Base-by-base conservation (phyloP, 2,797 vertebrate genomes). In the Sandelia bainsii region DNA sequence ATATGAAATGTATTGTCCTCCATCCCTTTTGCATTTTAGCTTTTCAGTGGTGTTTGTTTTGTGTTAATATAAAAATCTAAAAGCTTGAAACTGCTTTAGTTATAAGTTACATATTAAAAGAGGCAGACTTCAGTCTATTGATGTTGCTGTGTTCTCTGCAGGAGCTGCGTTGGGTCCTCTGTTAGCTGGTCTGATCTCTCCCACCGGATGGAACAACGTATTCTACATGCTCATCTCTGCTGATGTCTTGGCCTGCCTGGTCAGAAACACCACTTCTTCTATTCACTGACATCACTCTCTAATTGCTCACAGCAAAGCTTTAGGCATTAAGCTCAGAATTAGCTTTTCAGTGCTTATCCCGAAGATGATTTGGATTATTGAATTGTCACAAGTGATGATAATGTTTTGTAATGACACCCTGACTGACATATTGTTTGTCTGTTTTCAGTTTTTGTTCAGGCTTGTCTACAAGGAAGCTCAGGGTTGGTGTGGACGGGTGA, bases 201-300 rank as follows among this genome's bases (percentile, higher is more conserved):
- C 96, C 27, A 95, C 91, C 0, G 95, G 98, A 69, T 99, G 98
- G 98, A 97, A 96, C 78, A 98, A 98, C 0, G 98, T 99, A 57
- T 99, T 99, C 91, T 99, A 98, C 90, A 99, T 99, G 98, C 84
- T 99, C 64, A 99, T 99, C 69, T 83, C 93, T 0, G 94, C 98
- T 0, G 97, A 99, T 0, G 0, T 97, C 63, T 83, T 96, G 34
- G 98, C 98, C 61, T 99, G 96, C 74, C 84, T 99, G 95, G 98
- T 99, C 75, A 88, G 96, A 89, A 81, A 16, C 52, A 0, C 7
- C 0, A 1, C 50, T 5, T 61, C 8, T 20, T 37, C n/a, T 22
- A 0, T 44, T 50, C 14, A 8, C n/a, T 57, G 6, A 1, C 6
- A 9, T 29, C 7, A 20, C 25, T 20, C 10, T 61, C 1, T 20